These are phyloP conservation scores for Pitangus sulphuratus DNA, from an alignment of 2,797 vertebrate species.

Conservation along the genomic window DNA sequence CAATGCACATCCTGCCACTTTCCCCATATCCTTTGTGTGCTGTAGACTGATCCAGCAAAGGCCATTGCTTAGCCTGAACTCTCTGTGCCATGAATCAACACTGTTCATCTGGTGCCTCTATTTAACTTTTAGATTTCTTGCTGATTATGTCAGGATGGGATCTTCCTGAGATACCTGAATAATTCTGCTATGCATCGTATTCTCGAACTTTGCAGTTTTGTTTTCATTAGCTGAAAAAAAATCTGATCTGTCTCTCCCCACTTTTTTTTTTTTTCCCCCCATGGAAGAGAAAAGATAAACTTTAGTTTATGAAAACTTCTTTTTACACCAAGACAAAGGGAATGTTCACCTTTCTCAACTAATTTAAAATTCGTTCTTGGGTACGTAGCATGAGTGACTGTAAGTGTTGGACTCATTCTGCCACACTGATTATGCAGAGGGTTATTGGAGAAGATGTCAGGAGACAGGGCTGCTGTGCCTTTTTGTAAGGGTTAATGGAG, in stretches of 20 bases:
- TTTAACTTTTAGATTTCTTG: neutral
- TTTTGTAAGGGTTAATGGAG: neutral
- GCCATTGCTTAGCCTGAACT: neutral
- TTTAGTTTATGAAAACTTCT: neutral
- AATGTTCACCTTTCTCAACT: neutral
- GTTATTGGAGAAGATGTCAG: neutral
- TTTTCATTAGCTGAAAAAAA: neutral
- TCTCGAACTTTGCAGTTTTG: neutral
- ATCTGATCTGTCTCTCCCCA: neutral
- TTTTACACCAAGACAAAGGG: neutral
- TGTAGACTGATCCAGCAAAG: neutral
- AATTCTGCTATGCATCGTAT: neutral
- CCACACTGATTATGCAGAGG: neutral
- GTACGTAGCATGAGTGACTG: neutral
- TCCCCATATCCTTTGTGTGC: neutral
- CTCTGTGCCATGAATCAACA: neutral
- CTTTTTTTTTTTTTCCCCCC: neutral
- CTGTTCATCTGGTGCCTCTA: neutral
- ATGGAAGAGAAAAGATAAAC: neutral
- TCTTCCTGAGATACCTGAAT: neutral
- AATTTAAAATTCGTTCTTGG: neutral
- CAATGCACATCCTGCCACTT: neutral
- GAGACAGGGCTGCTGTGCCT: neutral
- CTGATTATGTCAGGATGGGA: neutral
- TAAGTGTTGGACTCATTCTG: slow-evolving; percentile 26